A percentile compares a stretch with the other conserved stretches of the same genome.
phyloP scores from a whole-genome alignment of 2,888 invertebrate genomes.

The Cosmia pyralina region DNA sequence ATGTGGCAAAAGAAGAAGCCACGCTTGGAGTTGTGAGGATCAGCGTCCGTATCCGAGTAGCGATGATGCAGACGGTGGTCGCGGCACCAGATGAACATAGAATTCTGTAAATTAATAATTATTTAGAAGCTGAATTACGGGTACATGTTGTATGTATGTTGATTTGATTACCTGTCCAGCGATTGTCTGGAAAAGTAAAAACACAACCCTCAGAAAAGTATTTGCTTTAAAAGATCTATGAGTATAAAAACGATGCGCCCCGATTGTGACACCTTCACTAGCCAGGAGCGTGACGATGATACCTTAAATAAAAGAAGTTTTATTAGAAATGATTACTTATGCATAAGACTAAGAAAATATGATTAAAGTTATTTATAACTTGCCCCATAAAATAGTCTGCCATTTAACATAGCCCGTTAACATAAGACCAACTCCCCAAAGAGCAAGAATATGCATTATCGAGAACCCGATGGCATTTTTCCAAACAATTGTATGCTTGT shows the following conservation, averaged over 20 bases:
- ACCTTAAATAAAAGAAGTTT: constrained; percentile 53
- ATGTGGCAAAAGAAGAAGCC: constrained; percentile 97
- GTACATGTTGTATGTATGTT: not conserved
- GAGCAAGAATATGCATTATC: constrained; percentile 86
- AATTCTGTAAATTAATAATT: constrained; percentile 89
- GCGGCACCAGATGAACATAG: constrained; percentile 93
- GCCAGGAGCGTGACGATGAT: constrained; percentile 57
- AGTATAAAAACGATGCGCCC: constrained; percentile 94
- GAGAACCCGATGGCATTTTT: constrained; percentile 91
- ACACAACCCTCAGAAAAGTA: constrained; percentile 89
- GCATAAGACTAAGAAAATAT: not conserved
- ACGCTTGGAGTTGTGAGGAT: constrained; percentile 94
- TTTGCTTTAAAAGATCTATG: constrained; percentile 95
- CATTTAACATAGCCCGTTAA: constrained; percentile 68
- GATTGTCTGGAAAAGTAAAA: constrained; percentile 92
- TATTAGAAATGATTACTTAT: constrained; percentile 5
- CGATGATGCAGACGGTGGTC: constrained; percentile 96
- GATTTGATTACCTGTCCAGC: constrained; percentile 92
- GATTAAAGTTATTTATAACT: constrained; percentile 57
- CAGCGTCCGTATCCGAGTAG: constrained; percentile 92
- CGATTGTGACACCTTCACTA: constrained; percentile 93
- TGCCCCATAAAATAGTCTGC: constrained; percentile 75
- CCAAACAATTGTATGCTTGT: constrained; percentile 91
- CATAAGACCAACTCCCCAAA: constrained; percentile 83
- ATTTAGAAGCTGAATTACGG: not conserved